These are phyloP conservation scores for Myopa testacea DNA, from an alignment of 2,888 invertebrate species.

Conservation along the genomic window DNA sequence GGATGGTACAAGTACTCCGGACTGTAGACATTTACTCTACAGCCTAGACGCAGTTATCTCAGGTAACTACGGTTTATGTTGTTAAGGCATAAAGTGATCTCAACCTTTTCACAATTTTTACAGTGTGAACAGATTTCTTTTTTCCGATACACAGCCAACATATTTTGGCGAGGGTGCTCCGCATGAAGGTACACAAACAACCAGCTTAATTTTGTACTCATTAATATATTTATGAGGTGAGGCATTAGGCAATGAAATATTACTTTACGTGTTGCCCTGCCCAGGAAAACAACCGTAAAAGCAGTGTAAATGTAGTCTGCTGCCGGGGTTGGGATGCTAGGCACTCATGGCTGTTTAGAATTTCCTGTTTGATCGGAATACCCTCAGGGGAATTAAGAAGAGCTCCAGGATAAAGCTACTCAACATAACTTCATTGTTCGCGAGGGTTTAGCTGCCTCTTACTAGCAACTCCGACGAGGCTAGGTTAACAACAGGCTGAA, in stretches of 20 bases:
- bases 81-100: too few relatives aligned
- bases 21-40: too few relatives aligned
- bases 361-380: slow-evolving; percentile 68
- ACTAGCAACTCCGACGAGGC: slow-evolving; percentile 41
- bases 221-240: slow-evolving; percentile 62
- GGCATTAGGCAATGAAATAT: slow-evolving; percentile 63
- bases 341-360: slow-evolving; percentile 58
- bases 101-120: not conserved
- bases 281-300: slow-evolving; percentile 36
- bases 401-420: slow-evolving; percentile 25
- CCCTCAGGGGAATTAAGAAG: slow-evolving; percentile 65
- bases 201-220: slow-evolving; percentile 63
- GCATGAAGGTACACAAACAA: slow-evolving; percentile 22
- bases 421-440: not conserved
- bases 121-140: not conserved
- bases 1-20: too few relatives aligned
- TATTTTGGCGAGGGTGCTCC: not conserved
- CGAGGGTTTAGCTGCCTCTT: not conserved
- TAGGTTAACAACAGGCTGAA: slow-evolving; percentile 52
- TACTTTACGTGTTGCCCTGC: slow-evolving; percentile 50
- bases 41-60: too few relatives aligned
- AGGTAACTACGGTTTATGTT: too few relatives aligned
- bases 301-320: slow-evolving; percentile 34
- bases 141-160: not conserved
- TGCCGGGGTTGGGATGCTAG: slow-evolving; percentile 46